These are phyloP conservation scores for Brachypterus glaber DNA, from an alignment of 2,888 invertebrate species.

Conservation along the genomic window DNA sequence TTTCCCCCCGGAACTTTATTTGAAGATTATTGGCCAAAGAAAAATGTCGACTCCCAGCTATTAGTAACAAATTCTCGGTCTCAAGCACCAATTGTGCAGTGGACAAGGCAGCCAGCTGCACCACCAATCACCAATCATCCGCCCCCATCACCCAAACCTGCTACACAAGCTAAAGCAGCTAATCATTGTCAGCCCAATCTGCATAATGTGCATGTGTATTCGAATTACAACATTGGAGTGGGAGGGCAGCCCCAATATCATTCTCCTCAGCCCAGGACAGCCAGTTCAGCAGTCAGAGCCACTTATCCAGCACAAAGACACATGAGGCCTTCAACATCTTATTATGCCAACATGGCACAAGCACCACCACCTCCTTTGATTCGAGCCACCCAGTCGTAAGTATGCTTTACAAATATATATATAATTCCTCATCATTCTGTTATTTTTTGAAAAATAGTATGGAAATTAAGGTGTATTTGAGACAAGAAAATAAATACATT, in stretches of 20 bases:
- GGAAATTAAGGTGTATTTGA: too few species aligned
- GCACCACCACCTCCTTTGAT: conserved; percentile 48
- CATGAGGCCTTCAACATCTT: conserved; percentile 28
- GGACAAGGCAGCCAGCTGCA: conserved; percentile 69
- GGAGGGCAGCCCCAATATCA: conserved; percentile 31
- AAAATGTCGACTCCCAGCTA: conserved; percentile 74
- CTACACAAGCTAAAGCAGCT: conserved; percentile 34
- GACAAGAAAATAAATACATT: too few species aligned
- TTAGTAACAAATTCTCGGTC: conserved; percentile 58
- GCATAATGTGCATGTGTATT: conserved; percentile 32
- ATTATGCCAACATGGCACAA: conserved; percentile 31
- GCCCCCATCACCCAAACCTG: conserved; percentile 37
- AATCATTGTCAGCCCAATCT: conserved; percentile 29
- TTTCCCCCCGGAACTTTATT: conserved; percentile 84
- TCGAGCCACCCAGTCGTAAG: conserved; percentile 41
- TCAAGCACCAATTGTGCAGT: conserved; percentile 50
- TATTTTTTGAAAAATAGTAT: too few species aligned
- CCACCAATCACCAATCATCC: conserved; percentile 58
- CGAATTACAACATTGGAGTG: conserved; percentile 25
- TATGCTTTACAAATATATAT: too few species aligned
- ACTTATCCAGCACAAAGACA: conserved; percentile 36
- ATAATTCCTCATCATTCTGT: too few species aligned
- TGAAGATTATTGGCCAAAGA: conserved; percentile 89
- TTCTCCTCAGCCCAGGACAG: conserved; percentile 30
- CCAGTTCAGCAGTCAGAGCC: conserved; percentile 32